Evolutionary conservation across 2,888 invertebrate species (phyloP).

Genomic region (Copidosoma aretas): DNA sequence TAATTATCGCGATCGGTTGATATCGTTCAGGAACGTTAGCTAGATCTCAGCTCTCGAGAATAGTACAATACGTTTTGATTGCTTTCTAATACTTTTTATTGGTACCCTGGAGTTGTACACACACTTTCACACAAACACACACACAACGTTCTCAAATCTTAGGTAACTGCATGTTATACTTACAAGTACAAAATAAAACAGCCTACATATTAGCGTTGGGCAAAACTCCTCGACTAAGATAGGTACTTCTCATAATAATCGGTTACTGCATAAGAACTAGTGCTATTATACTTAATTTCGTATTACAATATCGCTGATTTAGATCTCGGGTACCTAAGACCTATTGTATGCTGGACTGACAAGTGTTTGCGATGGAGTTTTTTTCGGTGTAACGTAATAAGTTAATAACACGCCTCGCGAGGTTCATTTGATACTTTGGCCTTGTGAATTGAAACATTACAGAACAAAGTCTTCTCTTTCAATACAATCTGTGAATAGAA

Average conservation of each 20-base stretch:
- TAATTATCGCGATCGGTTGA: neutral
- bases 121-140: neutral
- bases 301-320: too few relatives aligned
- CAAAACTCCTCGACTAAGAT: too few relatives aligned
- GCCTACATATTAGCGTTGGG: too few relatives aligned
- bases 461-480: too few relatives aligned
- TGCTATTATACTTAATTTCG: too few relatives aligned
- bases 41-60: neutral
- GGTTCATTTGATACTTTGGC: neutral
- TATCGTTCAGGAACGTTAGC: neutral
- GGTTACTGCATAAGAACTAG: too few relatives aligned
- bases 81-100: slow-evolving; percentile 23
- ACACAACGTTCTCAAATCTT: slow-evolving; percentile 12
- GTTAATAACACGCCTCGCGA: neutral
- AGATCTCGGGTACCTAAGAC: too few relatives aligned
- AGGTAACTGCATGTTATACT: slow-evolving; percentile 8
- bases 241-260: too few relatives aligned
- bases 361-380: neutral
- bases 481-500: too few relatives aligned
- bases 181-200: too few relatives aligned
- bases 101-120: neutral
- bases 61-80: slow-evolving; percentile 6
- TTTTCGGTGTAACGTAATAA: neutral
- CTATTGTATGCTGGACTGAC: too few relatives aligned
- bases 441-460: neutral